These are phyloP conservation scores for Meteorus sp. DNA, from an alignment of 1,140 invertebrate species.

Conservation along the genomic window DNA sequence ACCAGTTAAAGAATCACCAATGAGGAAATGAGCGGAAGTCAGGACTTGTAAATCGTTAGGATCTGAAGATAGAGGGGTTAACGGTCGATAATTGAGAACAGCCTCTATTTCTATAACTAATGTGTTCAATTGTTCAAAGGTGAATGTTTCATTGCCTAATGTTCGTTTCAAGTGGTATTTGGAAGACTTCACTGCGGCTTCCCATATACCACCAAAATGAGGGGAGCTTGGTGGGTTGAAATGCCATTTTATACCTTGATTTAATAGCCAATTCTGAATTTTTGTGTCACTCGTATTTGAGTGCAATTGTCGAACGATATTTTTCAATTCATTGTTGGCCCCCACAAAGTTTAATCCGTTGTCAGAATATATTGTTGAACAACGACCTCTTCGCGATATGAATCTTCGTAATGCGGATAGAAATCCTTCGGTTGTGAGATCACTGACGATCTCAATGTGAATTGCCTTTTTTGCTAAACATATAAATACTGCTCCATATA, in stretches of 20 bases:
- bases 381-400: conserved; percentile 32
- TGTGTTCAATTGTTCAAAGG: conserved; percentile 5
- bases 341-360: conserved; percentile 42
- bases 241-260: conserved; percentile 7
- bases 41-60: conserved; percentile 3
- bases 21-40: background rate
- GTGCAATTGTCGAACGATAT: background rate
- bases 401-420: conserved; percentile 38
- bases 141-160: background rate
- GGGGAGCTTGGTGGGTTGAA: conserved; percentile 15
- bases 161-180: conserved; percentile 18
- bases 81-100: background rate
- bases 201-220: conserved; percentile 23
- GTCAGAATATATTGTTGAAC: conserved; percentile 36
- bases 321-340: conserved; percentile 22
- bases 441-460: conserved; percentile 45
- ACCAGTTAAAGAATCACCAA: background rate
- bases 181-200: conserved; percentile 14
- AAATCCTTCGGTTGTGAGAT: conserved; percentile 39
- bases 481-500: conserved; percentile 44
- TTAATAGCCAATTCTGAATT: background rate
- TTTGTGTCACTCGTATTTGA: background rate
- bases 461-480: conserved; percentile 44
- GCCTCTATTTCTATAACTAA: conserved; percentile 7
- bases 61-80: conserved; percentile 1